Percentiles rank a stretch among this genome's conserved stretches.
Conservation (phyloP, 2,797 vertebrate species). For the Typhlichthys eigenmanni region DNA sequence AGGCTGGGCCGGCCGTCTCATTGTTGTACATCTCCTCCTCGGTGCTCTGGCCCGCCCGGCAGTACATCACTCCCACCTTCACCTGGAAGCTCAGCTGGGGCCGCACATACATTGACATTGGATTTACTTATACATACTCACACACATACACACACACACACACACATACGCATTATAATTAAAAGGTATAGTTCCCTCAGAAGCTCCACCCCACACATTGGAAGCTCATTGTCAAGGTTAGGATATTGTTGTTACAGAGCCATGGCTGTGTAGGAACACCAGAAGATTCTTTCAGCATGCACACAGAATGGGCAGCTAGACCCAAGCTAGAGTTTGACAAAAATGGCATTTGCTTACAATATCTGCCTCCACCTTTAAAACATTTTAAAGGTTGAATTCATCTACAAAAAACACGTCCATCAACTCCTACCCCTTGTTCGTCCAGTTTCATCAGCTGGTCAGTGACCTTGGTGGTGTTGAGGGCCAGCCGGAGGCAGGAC, state of each 20-base stretch:
- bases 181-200: neutral
- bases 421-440: slow-evolving; percentile 87
- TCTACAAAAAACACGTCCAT: no score
- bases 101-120: neutral
- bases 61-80: slow-evolving; percentile 98
- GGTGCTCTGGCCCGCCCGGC: slow-evolving; percentile 91
- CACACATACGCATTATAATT: neutral
- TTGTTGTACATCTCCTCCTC: slow-evolving; percentile 99
- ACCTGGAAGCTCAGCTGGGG: slow-evolving; percentile 93
- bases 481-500: slow-evolving; percentile 90
- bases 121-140: neutral
- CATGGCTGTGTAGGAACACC: no score
- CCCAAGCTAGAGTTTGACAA: no score
- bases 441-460: slow-evolving; percentile 98
- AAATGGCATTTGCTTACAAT: no score
- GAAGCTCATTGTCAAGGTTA: no score
- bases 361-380: no score
- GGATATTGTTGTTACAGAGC: no score
- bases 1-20: slow-evolving; percentile 88
- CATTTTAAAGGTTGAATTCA: no score
- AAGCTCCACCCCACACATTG: no score
- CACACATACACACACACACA: neutral
- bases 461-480: slow-evolving; percentile 95
- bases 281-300: no score
- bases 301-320: no score